Percentiles rank a stretch among this genome's conserved stretches.
These are phyloP conservation scores for Agapornis roseicollis DNA, from an alignment of 2,113 vertebrate genomes.

Conservation along the genomic window DNA sequence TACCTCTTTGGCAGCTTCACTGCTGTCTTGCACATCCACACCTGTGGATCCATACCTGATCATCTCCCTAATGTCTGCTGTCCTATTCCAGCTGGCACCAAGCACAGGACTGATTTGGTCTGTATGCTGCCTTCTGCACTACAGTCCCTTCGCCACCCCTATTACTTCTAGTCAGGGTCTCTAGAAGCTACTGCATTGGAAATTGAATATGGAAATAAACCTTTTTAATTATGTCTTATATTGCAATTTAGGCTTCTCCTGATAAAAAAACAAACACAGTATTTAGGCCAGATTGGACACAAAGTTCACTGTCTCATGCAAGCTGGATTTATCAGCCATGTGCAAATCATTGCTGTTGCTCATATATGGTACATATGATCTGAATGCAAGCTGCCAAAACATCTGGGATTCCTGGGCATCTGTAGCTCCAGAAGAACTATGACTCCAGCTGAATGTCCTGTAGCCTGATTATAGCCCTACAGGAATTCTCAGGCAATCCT, in stretches of 20 bases:
- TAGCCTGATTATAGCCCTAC: not conserved
- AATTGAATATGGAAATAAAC: not conserved
- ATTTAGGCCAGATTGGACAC: not conserved
- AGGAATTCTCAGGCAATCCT: conserved; percentile 1
- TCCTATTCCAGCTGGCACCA: not conserved
- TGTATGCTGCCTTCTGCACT: not conserved
- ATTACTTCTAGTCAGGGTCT: not conserved
- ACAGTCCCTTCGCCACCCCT: not conserved
- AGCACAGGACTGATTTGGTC: not conserved
- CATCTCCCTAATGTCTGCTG: not conserved
- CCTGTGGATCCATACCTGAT: not conserved
- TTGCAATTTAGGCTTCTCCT: not conserved
- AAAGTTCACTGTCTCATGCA: not conserved
- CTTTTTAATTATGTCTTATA: not conserved
- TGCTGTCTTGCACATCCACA: not conserved
- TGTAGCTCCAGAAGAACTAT: not conserved
- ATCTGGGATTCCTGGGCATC: not conserved
- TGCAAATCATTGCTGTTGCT: not conserved
- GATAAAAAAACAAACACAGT: not conserved
- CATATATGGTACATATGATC: not conserved
- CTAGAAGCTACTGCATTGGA: not conserved
- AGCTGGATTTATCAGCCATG: not conserved
- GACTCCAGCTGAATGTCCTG: not conserved
- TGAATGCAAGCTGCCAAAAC: not conserved
- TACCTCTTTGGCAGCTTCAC: too few relatives aligned